Conservation (phyloP, 2,797 vertebrate species). For the Halcyon badia region DNA sequence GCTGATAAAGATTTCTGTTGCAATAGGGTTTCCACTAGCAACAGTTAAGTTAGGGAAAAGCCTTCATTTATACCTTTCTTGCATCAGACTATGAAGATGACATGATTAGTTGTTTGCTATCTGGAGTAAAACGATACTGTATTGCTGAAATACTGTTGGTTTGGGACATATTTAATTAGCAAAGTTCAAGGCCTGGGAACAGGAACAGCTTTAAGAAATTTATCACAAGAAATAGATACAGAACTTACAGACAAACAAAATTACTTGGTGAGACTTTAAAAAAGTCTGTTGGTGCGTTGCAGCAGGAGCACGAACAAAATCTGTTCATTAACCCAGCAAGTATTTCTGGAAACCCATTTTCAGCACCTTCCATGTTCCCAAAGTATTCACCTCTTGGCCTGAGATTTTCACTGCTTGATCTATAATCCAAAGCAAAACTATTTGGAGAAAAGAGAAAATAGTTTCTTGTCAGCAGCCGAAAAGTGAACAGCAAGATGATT, state of each 20-base stretch:
- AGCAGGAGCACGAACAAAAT: neutral
- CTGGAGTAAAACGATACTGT: neutral
- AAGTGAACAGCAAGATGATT: neutral
- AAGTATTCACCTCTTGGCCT: neutral
- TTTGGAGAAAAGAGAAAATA: neutral
- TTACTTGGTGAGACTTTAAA: neutral
- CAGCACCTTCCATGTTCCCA: neutral
- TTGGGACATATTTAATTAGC: neutral
- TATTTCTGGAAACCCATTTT: neutral
- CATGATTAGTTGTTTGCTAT: neutral
- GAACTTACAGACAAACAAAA: neutral
- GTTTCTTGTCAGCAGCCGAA: neutral
- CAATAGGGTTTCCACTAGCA: constrained; percentile 6
- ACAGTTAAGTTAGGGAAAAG: constrained; percentile 2
- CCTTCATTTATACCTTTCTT: constrained; percentile 3
- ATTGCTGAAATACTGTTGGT: neutral
- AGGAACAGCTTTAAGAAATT: neutral
- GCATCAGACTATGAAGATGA: neutral
- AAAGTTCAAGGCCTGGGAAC: neutral
- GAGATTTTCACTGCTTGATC: neutral
- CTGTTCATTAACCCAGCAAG: neutral
- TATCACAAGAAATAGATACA: neutral
- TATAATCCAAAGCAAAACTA: neutral
- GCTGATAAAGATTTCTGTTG: neutral
- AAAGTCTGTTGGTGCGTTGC: neutral